Evolutionary conservation across 1,140 invertebrate species (phyloP), one percentile per base, ranked within the genome.

Genomic region (Bombus waltoni): DNA sequence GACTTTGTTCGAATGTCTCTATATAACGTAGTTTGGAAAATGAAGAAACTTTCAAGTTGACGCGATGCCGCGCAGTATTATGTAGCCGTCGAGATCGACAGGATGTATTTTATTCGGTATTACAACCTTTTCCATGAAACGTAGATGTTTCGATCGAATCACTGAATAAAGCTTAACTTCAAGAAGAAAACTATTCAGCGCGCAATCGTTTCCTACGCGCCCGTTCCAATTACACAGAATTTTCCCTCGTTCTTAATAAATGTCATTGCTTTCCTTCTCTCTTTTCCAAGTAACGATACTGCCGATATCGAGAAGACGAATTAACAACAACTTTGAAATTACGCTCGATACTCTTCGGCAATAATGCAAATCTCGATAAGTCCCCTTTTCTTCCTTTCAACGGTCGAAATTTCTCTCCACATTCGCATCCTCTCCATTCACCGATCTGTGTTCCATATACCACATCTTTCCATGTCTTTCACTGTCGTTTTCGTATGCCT

Each of bases 401-500:
- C 13, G 3, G 3, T 44, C 13, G 3, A 15, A 44, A 44, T 3
- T 44, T 44, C 44, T 44, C 18, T 18, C 18, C 18, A 18, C 18
- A 53, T 18, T 53, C 6, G 18, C 47, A 53, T 22, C 1, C 47
- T 8, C 6, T 53, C 47, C 2, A 22, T 53, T 53, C 47, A 22
- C 18, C 0, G 18, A 53, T 5, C 47, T 22, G 18, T 8, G 18
- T 53, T 53, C 22, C 47, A 53, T 53, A 53, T 53, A 53, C 5
- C 47, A 22, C 5, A 22, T 53, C 47, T 1, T 53, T 22, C 22
- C 47, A 8, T 53, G 6, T 53, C 74, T 35, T 86, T 93, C 91
- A 94, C 92, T 94, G 88, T 94, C 93, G 91, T 80, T 94, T 94
- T 94, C 93, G 89, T 66, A 32, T 32, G n/a, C 53, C 8, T 65